Evolutionary conservation across 2,797 vertebrate species (phyloP).

Genomic region (Poeciliopsis gracilis): DNA sequence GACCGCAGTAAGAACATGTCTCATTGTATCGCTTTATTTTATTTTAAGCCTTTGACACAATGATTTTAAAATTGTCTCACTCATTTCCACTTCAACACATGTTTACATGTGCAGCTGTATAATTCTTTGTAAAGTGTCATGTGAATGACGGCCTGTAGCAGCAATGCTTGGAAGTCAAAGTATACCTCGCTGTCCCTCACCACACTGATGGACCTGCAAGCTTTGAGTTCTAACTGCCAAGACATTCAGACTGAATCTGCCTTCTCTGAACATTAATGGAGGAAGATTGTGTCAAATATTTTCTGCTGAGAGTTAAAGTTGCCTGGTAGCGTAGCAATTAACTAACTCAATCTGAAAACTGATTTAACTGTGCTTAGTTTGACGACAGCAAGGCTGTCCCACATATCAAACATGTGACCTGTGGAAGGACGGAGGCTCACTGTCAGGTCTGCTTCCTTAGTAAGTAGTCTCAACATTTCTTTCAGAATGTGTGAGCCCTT

Average conservation of each 20-base stretch:
- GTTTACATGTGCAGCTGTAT: not conserved
- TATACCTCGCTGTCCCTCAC: not conserved
- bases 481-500: not conserved
- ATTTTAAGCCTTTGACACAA: conserved; percentile 25
- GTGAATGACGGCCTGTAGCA: not conserved
- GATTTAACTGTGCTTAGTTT: not conserved
- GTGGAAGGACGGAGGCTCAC: not conserved
- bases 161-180: not conserved
- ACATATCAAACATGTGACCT: not conserved
- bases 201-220: not conserved
- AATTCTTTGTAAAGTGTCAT: not conserved
- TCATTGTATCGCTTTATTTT: conserved; percentile 6
- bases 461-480: not conserved
- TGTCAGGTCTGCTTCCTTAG: not conserved
- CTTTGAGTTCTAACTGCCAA: not conserved
- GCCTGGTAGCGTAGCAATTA: not conserved
- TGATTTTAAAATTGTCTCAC: not conserved
- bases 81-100: conserved; percentile 22
- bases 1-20: conserved; percentile 83
- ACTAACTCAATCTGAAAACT: not conserved
- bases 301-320: not conserved
- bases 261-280: not conserved
- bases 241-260: not conserved
- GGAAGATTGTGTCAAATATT: not conserved
- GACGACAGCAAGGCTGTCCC: not conserved